Evolutionary conservation across 64 coral and sea anemone genomes (phyloP), one percentile per base, ranked within the genome.

Genomic region (Anthopleura sola): DNA sequence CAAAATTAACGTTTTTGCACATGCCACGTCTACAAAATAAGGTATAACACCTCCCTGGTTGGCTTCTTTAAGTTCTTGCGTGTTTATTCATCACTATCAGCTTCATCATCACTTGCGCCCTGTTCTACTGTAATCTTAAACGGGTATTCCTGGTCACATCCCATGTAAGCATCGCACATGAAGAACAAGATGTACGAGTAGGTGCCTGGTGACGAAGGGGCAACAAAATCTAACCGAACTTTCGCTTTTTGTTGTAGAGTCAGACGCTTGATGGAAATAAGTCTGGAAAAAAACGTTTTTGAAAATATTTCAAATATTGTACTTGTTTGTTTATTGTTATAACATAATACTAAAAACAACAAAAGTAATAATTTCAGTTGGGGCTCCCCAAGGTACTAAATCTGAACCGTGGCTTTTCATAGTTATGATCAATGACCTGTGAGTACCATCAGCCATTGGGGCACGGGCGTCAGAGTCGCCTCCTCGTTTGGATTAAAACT

Each of bases 161-260:
- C 97, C 86, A 99, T 94, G 87, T 99, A 99, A 18, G 97, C 90
- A 49, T 95, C 97, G 68, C 97, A 99, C 97, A 99, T 99, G 75
- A 99, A 99, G 80, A 90, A 99, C 85, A 99, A 40, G 6, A 85
- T 92, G 82, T 99, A 99, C 1, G 90, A 92, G 60, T 99, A 94
- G 31, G 64, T 92, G 1, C 93, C 97, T 1, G 92, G 93, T 17
- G 90, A 86, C 19, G 90, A 84, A 5, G 97, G 93, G 5, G 97
- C 97, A 26, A 99, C 89, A 71, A 99, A 99, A 55, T 99, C 97
- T 21, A 99, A 60, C 47, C 93, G 93, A 24, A 98, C 95, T 75
- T 93, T 90, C 34, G 91, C 92, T 56, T 98, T 98, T 77, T 98
- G 95, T 48, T 98, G 95, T 23, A 98, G 86, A 7, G 95, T 98